Conservation (phyloP, 64 coral and sea anemone species). For the Orbicella faveolata region DNA sequence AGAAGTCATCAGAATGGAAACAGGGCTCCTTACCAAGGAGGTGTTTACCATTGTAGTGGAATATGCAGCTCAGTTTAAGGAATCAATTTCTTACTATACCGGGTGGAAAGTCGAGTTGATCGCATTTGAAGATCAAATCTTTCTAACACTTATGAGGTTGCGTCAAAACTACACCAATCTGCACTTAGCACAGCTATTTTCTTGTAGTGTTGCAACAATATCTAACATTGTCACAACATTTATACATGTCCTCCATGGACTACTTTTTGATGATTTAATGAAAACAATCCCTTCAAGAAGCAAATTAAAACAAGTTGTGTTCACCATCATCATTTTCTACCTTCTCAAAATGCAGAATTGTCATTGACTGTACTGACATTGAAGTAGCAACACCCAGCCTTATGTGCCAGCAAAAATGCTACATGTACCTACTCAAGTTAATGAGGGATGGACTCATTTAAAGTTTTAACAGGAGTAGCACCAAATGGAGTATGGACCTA, state of each 20-base stretch:
- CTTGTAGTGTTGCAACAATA: constrained; percentile 35
- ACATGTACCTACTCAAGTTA: neutral
- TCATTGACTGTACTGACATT: constrained; percentile 21
- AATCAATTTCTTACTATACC: constrained; percentile 26
- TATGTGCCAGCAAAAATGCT: neutral
- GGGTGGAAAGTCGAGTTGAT: constrained; percentile 54
- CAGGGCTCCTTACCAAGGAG: constrained; percentile 54
- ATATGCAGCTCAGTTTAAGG: constrained; percentile 25
- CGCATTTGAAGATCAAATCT: constrained; percentile 50
- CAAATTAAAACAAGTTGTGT: neutral
- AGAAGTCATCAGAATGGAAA: constrained; percentile 52
- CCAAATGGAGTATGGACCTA: neutral
- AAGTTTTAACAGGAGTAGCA: constrained; percentile 28
- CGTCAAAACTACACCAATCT: constrained; percentile 45
- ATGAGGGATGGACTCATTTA: constrained; percentile 21
- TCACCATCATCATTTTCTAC: constrained; percentile 7
- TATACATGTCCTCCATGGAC: neutral
- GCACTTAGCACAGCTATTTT: constrained; percentile 38
- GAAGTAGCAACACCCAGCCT: neutral
- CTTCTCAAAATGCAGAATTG: neutral
- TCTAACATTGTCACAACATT: constrained; percentile 24
- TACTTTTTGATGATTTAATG: constrained; percentile 21
- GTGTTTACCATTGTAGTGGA: constrained; percentile 52
- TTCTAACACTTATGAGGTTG: constrained; percentile 52
- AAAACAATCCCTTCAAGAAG: neutral